Conservation (phyloP, 2,797 vertebrate species). For the Gambusia yucatana region DNA sequence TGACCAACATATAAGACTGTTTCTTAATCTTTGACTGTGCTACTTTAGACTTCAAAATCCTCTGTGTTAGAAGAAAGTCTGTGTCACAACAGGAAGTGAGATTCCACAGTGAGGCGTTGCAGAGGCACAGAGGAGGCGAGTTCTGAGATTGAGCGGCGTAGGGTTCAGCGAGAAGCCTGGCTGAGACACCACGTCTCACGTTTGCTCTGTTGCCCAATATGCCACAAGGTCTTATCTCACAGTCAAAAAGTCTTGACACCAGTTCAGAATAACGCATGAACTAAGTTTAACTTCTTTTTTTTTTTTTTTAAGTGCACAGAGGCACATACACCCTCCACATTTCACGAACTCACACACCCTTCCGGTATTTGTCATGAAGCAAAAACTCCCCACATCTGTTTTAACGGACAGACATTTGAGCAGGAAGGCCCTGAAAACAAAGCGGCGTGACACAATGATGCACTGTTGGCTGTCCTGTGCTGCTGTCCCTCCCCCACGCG, state of each 20-base stretch:
- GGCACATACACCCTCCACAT: slow-evolving; percentile 7
- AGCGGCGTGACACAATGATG: slow-evolving; percentile 53
- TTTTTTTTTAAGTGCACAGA: slow-evolving; percentile 6
- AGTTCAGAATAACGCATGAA: not conserved
- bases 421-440: slow-evolving; percentile 72
- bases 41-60: slow-evolving; percentile 4
- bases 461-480: slow-evolving; percentile 24
- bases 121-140: not conserved
- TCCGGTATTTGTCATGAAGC: slow-evolving; percentile 75
- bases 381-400: slow-evolving; percentile 66
- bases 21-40: not conserved
- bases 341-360: slow-evolving; percentile 59
- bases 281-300: not conserved
- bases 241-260: slow-evolving; percentile 3
- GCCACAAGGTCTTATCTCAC: slow-evolving; percentile 1
- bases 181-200: slow-evolving; percentile 8
- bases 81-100: slow-evolving; percentile 57
- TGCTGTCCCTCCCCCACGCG: not conserved
- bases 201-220: slow-evolving; percentile 13
- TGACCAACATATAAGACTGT: not conserved
- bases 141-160: slow-evolving; percentile 1
- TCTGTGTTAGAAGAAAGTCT: not conserved
- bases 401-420: slow-evolving; percentile 55
- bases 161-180: slow-evolving; percentile 3
- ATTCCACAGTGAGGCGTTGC: slow-evolving; percentile 41